phyloP scores from a whole-genome alignment of 23 tunicate genomes.

The Oikopleura albicans region DNA sequence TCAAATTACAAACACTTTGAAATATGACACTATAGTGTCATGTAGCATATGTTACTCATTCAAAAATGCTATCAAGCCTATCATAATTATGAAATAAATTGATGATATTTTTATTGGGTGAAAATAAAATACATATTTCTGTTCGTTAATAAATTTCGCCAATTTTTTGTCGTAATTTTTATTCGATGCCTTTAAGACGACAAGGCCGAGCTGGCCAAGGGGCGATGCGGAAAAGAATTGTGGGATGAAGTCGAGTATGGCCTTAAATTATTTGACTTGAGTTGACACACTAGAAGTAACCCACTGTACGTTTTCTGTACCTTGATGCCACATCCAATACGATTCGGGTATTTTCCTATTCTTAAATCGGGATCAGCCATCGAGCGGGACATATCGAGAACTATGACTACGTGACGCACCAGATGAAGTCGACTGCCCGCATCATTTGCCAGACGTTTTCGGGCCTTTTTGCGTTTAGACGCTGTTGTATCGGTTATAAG shows the following conservation, averaged over 20 bases:
- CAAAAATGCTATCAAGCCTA: too few relatives aligned
- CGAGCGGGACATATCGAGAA: not conserved
- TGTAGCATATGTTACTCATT: too few relatives aligned
- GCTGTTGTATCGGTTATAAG: constrained; percentile 34
- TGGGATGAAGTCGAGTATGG: not conserved
- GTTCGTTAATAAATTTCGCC: too few relatives aligned
- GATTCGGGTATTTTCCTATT: not conserved
- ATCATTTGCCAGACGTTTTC: constrained; percentile 29
- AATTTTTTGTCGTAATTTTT: too few relatives aligned
- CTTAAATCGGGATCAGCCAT: not conserved
- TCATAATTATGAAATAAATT: too few relatives aligned
- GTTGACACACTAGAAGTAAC: too few relatives aligned
- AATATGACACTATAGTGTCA: too few relatives aligned
- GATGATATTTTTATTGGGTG: too few relatives aligned
- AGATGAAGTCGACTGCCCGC: not conserved
- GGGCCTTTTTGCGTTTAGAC: constrained; percentile 38
- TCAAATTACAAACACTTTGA: too few relatives aligned
- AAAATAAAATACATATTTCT: too few relatives aligned
- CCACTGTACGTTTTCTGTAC: too few relatives aligned
- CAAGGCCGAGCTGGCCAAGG: not conserved
- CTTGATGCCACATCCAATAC: not conserved
- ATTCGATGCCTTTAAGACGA: not conserved
- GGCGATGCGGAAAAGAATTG: not conserved
- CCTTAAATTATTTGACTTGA: too few relatives aligned
- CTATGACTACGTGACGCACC: not conserved